Percentiles rank a stretch among this genome's conserved stretches.
phyloP scores from a whole-genome alignment of 2,888 invertebrate genomes.

The Pachydiplax longipennis region DNA sequence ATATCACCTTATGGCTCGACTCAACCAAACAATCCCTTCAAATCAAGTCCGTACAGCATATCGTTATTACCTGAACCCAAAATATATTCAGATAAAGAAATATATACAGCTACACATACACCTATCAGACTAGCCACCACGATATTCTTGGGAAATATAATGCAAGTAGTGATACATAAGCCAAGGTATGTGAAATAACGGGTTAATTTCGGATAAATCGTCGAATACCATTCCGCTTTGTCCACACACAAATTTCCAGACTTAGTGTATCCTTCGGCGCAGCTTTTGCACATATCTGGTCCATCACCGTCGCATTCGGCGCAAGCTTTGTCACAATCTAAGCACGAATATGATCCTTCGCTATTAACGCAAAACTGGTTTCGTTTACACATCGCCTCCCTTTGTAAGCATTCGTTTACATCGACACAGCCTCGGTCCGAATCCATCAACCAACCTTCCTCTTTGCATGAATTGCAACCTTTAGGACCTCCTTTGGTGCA shows the following conservation, averaged over 20 bases:
- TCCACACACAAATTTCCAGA: slow-evolving; percentile 81
- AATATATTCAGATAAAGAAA: slow-evolving; percentile 85
- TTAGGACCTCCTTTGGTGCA: slow-evolving; percentile 78
- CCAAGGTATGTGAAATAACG: slow-evolving; percentile 87
- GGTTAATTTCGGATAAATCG: slow-evolving; percentile 58
- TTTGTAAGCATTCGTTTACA: slow-evolving; percentile 81
- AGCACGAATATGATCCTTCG: slow-evolving; percentile 82
- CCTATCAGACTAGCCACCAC: slow-evolving; percentile 81
- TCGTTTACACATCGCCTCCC: slow-evolving; percentile 63
- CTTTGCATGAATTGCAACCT: slow-evolving; percentile 71
- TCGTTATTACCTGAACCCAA: slow-evolving; percentile 53
- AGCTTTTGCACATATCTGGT: slow-evolving; percentile 87
- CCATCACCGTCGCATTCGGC: slow-evolving; percentile 86
- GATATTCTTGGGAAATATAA: slow-evolving; percentile 82
- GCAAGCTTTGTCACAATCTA: slow-evolving; percentile 85
- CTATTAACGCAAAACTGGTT: slow-evolving; percentile 89
- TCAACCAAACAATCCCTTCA: background rate
- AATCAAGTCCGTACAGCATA: slow-evolving; percentile 6
- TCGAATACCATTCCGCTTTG: slow-evolving; percentile 59
- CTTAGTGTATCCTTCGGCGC: slow-evolving; percentile 75
- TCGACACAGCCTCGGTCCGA: slow-evolving; percentile 82
- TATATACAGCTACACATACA: slow-evolving; percentile 80
- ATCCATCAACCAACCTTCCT: slow-evolving; percentile 75
- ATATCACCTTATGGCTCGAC: background rate
- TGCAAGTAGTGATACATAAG: slow-evolving; percentile 82